Evolutionary conservation across 2,888 invertebrate species (phyloP).

Genomic region (Meteorus colon): DNA sequence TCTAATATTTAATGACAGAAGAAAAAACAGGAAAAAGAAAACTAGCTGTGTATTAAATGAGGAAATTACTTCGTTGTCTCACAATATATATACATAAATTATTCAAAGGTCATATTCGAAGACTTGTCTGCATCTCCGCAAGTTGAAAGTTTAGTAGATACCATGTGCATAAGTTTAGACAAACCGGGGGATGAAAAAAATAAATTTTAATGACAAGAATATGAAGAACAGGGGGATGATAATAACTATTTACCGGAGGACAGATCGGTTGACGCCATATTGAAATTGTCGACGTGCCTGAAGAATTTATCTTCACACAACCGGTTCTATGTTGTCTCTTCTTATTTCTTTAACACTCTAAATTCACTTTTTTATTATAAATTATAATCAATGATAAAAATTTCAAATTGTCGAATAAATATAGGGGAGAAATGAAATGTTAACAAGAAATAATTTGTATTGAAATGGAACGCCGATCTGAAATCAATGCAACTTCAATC

Average conservation of each 20-base stretch:
- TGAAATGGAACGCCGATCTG: not conserved
- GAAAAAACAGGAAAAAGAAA: not conserved
- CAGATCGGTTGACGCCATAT: constrained; percentile 73
- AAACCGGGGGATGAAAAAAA: not conserved
- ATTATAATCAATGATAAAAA: not conserved
- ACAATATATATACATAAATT: not conserved
- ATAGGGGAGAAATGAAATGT: not conserved
- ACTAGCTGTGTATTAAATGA: not conserved
- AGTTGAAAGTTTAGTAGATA: not conserved
- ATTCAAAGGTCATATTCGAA: constrained; percentile 2
- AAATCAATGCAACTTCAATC: not conserved
- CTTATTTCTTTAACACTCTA: not conserved
- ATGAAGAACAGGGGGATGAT: constrained; percentile 10
- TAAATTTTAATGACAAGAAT: not conserved
- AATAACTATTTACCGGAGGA: constrained; percentile 70
- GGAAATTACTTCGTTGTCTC: not conserved
- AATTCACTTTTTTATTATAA: not conserved
- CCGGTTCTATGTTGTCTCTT: constrained; percentile 32
- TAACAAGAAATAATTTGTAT: not conserved
- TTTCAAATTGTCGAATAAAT: not conserved
- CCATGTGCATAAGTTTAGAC: not conserved
- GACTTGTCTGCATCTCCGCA: not conserved
- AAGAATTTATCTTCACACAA: constrained; percentile 38
- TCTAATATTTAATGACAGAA: not conserved
- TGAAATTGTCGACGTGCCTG: constrained; percentile 65